Conservation (phyloP, 2,797 vertebrate species). For the Phaenicophaeus curvirostris region DNA sequence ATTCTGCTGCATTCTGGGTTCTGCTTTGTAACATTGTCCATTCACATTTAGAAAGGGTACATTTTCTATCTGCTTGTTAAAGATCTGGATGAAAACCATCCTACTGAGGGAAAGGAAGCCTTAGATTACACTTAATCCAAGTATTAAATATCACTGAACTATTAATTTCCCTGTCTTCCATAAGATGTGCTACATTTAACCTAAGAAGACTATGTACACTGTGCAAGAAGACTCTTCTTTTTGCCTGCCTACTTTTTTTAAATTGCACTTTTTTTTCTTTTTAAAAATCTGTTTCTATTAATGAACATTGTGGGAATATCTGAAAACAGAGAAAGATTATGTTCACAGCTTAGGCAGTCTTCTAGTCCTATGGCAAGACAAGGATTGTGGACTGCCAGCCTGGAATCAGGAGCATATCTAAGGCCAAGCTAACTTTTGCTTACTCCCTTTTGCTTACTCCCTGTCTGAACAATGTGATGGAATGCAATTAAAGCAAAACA, state of each 20-base stretch:
- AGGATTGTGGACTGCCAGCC: too few species aligned
- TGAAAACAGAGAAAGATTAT: too few species aligned
- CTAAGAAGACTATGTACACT: neutral
- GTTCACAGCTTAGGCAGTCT: too few species aligned
- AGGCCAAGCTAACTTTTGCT: neutral
- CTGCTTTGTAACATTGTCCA: constrained; percentile 29
- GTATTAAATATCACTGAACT: neutral
- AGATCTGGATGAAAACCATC: neutral
- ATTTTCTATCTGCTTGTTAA: constrained; percentile 24
- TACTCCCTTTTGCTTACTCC: neutral
- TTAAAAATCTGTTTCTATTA: neutral
- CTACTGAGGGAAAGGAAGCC: neutral
- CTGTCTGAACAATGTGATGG: neutral
- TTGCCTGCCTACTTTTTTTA: neutral
- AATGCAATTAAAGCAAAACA: neutral
- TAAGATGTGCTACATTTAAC: neutral
- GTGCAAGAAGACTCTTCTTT: neutral
- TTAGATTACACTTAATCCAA: neutral
- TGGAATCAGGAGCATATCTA: too few species aligned
- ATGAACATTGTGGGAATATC: neutral
- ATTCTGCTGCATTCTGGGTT: constrained; percentile 14
- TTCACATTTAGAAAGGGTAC: neutral
- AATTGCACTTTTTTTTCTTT: neutral
- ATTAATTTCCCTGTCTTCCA: neutral
- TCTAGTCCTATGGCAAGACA: too few species aligned